Evolutionary conservation across 1,140 invertebrate genomes (phyloP), one percentile per base, ranked within the genome.

Genomic region (Tetramorium alpestre): DNA sequence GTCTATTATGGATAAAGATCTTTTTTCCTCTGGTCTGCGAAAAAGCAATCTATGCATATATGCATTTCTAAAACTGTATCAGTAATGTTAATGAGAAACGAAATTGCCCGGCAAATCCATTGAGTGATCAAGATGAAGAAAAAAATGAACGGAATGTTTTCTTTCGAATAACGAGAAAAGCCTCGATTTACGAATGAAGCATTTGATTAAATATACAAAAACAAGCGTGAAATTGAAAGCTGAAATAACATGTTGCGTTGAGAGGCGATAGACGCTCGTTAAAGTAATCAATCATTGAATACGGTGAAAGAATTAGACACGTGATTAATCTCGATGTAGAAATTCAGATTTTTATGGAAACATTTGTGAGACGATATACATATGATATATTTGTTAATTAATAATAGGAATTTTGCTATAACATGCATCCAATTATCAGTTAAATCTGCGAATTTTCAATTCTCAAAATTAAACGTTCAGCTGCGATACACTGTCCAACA

Each of bases 241-340:
- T 80, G 47, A 81, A 69, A 69, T 81, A 81, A 81, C 77, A 80
- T 33, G 28, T 33, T 65, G 38, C n/a, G 22, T 58, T 41, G n/a
- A 38, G 41, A 78, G 16, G 7, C 33, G 25, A 65, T 13, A 13
- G 25, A 22, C 62, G 47, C 18, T 81, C 28, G 18, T 80, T 51
- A 51, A 51, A 54, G n/a, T 7, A n/a, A 81, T 81, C 62, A 51
- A 65, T 80, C 62, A 25, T 54, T 51, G 7, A 22, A 65, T 67
- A 7, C 41, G 11, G 16, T 54, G 13, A 33, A 25, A 25, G 22
- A 69, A 38, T 54, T 22, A 7, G 33, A 54, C 6, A 65, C 3
- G 56, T 67, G 38, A 69, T 56, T 54, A 54, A 25, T 56, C 33
- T 69, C 33, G 62, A 54, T 7, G 41, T 56, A n/a, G 33, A 81